These are phyloP conservation scores for Rousettus madagascariensis DNA, from an alignment of 2,797 vertebrate genomes.

Conservation along the genomic window DNA sequence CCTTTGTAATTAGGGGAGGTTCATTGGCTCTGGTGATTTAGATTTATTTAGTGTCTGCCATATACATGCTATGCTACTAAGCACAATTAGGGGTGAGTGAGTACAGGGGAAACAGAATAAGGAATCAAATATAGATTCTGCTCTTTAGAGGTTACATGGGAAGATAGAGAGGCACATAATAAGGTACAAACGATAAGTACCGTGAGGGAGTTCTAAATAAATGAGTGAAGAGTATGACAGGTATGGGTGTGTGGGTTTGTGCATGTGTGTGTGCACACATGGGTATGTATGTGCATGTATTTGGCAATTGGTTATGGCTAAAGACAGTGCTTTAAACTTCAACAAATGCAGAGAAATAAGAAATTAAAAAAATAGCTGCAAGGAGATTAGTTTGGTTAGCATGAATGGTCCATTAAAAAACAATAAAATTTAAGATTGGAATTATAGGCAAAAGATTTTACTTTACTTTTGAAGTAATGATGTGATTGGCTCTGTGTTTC, in stretches of 20 bases:
- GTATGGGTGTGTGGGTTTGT: background rate
- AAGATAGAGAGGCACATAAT: background rate
- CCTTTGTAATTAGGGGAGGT: background rate
- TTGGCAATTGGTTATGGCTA: background rate
- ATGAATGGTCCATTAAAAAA: background rate
- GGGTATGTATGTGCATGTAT: background rate
- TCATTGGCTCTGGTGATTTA: background rate
- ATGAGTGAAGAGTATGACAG: background rate
- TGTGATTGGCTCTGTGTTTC: background rate
- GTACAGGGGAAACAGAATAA: background rate
- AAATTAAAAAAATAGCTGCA: background rate
- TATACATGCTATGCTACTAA: background rate
- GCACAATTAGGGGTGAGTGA: background rate
- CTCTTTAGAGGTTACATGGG: background rate
- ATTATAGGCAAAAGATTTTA: background rate
- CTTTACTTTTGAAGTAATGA: background rate
- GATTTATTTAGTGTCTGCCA: background rate
- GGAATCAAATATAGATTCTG: background rate
- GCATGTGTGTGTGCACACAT: fast-evolving
- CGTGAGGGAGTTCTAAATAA: background rate
- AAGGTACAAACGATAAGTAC: background rate
- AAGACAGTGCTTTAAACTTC: background rate
- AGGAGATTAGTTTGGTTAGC: background rate
- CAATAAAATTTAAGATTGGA: background rate
- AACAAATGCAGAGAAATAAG: background rate